Conservation (phyloP, 2,888 invertebrate genomes). For the Drosophila nr. fundita region DNA sequence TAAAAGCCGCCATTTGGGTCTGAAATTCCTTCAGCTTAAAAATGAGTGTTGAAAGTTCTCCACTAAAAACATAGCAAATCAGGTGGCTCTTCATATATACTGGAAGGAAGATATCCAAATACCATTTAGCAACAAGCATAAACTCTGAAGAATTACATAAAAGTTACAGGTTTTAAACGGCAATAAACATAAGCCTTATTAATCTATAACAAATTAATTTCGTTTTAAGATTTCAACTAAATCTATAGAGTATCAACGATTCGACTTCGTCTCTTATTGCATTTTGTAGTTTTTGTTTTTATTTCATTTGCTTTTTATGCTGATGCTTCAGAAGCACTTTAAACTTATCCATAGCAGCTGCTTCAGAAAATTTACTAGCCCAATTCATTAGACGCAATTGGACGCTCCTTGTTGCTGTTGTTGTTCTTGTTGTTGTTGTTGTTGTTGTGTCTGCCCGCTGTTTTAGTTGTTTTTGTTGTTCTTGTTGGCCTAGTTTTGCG, state of each 20-base stretch:
- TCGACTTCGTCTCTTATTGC: constrained; percentile 25
- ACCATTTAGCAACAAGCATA: too few species aligned
- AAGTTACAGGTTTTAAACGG: too few species aligned
- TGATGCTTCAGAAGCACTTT: constrained; percentile 56
- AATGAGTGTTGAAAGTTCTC: background rate
- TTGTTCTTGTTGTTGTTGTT: constrained; percentile 30
- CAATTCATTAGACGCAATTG: constrained; percentile 74
- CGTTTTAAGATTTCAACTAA: background rate
- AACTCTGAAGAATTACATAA: too few species aligned
- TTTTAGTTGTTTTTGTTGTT: constrained; percentile 23
- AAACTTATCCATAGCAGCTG: constrained; percentile 69
- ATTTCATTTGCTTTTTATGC: constrained; percentile 39
- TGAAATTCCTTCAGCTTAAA: background rate
- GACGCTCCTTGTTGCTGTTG: constrained; percentile 14
- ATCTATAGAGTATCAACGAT: constrained; percentile 13
- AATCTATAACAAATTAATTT: background rate
- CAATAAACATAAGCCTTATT: background rate
- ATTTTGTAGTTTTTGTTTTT: constrained; percentile 18
- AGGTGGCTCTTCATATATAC: background rate
- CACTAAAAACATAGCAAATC: background rate
- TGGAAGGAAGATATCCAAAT: too few species aligned
- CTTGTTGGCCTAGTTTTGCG: constrained; percentile 65
- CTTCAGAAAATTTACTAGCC: constrained; percentile 57
- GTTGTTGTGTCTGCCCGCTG: constrained; percentile 18
- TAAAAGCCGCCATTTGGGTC: constrained; percentile 11